Percentiles rank a stretch among this genome's conserved stretches.
Conservation (phyloP, 2,797 vertebrate genomes). For the Tachyglossus aculeatus region DNA sequence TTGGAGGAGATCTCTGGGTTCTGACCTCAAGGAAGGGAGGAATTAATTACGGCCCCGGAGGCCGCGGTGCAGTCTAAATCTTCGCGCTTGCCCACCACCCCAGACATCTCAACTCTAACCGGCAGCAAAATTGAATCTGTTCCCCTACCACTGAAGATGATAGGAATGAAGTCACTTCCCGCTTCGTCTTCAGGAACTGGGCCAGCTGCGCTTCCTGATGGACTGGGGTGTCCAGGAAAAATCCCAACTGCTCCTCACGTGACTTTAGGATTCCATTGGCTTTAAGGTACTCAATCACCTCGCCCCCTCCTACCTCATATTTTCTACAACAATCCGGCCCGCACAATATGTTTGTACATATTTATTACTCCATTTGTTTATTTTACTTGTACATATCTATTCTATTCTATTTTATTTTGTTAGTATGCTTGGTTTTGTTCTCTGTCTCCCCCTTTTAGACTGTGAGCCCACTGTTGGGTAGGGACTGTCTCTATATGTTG, state of each 20-base stretch:
- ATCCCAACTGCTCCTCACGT: constrained; percentile 41
- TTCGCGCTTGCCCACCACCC: constrained; percentile 2
- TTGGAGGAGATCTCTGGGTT: background rate
- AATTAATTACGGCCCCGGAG: background rate
- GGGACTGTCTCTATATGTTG: too few relatives aligned
- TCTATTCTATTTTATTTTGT: too few relatives aligned
- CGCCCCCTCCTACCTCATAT: too few relatives aligned
- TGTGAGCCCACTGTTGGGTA: too few relatives aligned
- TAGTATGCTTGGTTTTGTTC: too few relatives aligned
- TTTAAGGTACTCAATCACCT: too few relatives aligned
- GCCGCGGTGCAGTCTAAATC: too few relatives aligned
- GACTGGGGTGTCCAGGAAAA: constrained; percentile 42
- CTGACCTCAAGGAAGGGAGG: background rate
- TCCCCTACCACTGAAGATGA: constrained; percentile 21
- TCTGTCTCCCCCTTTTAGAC: too few relatives aligned
- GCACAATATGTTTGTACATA: too few relatives aligned
- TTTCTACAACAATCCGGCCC: too few relatives aligned
- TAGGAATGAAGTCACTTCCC: constrained; percentile 31
- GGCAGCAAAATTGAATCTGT: background rate
- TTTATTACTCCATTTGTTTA: too few relatives aligned
- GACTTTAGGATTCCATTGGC: background rate
- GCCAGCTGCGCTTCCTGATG: constrained; percentile 45
- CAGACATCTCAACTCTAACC: constrained; percentile 15
- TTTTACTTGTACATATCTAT: too few relatives aligned
- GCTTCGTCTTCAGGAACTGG: constrained; percentile 34